Conservation (phyloP, 2,888 invertebrate genomes). For the Pteria penguin region DNA sequence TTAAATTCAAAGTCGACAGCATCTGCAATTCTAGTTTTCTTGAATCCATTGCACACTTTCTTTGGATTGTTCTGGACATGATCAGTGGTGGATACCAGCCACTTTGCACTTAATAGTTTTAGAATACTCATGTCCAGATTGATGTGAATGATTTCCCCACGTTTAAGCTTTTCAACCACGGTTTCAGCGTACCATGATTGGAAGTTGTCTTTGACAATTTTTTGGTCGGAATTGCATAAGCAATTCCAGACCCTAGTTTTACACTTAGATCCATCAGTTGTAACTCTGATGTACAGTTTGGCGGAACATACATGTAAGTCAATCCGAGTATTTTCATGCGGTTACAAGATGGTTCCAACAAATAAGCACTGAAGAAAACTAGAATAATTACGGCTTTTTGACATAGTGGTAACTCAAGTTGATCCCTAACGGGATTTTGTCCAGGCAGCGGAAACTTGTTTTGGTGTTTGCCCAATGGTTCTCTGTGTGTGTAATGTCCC, state of each 20-base stretch:
- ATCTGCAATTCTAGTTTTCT: background rate
- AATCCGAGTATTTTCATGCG: conserved; percentile 3
- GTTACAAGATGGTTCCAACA: background rate
- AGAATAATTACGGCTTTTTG: conserved; percentile 17
- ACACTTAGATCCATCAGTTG: conserved; percentile 31
- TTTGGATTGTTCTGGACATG: background rate
- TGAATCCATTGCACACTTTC: background rate
- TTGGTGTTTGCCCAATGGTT: conserved; percentile 17
- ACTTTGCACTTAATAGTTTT: conserved; percentile 23
- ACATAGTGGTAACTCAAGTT: conserved; percentile 2
- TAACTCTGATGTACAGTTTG: conserved; percentile 20
- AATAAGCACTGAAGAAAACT: conserved; percentile 14
- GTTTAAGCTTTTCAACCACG: background rate
- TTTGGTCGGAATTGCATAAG: too few relatives aligned
- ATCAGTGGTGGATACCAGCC: conserved; percentile 1
- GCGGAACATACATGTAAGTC: conserved; percentile 6
- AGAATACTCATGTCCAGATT: conserved; percentile 7
- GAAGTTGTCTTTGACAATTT: conserved; percentile 8
- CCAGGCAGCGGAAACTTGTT: conserved; percentile 1
- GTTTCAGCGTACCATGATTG: conserved; percentile 15
- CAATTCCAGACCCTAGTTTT: background rate
- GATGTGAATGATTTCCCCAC: background rate
- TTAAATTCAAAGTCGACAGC: background rate
- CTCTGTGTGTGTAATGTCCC: conserved; percentile 11
- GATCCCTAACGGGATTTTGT: conserved; percentile 13